Conservation (phyloP, 53 echinoderm and acorn worm species). For the Henricia sp. region DNA sequence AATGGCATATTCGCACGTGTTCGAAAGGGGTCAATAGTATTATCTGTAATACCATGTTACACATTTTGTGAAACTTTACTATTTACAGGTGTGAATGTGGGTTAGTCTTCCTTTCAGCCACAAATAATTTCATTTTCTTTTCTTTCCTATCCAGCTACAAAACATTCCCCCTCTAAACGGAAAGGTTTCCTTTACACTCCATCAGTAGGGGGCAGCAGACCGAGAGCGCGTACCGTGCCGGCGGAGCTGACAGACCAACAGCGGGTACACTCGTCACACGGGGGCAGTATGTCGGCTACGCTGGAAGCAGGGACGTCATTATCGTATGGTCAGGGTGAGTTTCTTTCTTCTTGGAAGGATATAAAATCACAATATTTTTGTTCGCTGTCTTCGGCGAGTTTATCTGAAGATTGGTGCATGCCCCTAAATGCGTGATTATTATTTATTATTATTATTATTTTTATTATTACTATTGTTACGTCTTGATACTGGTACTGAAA, state of each 20-base stretch:
- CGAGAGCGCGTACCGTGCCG: conserved; percentile 71
- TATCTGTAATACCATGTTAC: too few species aligned
- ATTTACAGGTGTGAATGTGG: background rate
- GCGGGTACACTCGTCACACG: conserved; percentile 41
- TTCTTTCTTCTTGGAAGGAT: too few species aligned
- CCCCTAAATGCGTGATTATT: too few species aligned
- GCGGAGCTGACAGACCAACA: conserved; percentile 55
- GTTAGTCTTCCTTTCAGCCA: background rate
- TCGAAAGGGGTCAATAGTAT: too few species aligned
- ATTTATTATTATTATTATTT: too few species aligned
- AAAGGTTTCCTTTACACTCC: conserved; percentile 79
- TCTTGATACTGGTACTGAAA: too few species aligned
- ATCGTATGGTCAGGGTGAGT: conserved; percentile 30
- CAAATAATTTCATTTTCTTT: background rate
- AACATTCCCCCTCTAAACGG: conserved; percentile 97
- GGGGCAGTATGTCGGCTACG: conserved; percentile 62
- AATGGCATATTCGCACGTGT: too few species aligned
- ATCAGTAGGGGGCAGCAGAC: conserved; percentile 67
- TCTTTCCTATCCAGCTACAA: conserved; percentile 58
- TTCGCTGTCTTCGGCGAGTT: too few species aligned
- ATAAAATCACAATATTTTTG: too few species aligned
- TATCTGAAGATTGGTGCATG: too few species aligned
- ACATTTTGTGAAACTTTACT: background rate
- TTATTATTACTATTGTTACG: too few species aligned
- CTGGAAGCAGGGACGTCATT: conserved; percentile 36